Evolutionary conservation across 2,113 vertebrate species (phyloP).

Genomic region (Glareola pratincola): DNA sequence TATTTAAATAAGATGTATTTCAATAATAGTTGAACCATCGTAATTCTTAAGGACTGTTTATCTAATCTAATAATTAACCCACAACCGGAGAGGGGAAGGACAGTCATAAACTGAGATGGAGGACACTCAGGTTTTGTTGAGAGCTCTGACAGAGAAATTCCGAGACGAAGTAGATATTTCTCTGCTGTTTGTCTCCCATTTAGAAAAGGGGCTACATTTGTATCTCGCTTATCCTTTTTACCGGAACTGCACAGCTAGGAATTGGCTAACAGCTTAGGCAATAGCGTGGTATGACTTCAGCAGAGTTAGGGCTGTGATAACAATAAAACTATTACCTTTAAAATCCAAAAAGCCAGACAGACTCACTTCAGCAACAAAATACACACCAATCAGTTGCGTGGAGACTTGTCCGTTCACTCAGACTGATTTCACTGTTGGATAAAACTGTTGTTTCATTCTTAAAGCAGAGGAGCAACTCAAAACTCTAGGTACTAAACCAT

Average conservation of each 20-base stretch:
- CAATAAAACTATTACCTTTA: not conserved
- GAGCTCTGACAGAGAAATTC: not conserved
- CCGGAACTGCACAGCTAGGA: not conserved
- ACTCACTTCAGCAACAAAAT: accelerated
- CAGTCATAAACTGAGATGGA: not conserved
- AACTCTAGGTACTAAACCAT: not conserved
- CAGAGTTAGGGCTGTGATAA: not conserved
- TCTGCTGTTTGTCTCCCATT: not conserved
- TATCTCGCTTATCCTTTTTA: not conserved
- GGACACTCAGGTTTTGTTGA: not conserved
- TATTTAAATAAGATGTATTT: not conserved
- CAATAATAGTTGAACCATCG: not conserved
- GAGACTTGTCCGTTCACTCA: not conserved
- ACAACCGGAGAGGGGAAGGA: not conserved
- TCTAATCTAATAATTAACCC: not conserved
- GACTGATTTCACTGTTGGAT: not conserved
- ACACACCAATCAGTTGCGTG: accelerated
- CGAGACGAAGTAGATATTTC: accelerated
- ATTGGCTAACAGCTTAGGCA: not conserved
- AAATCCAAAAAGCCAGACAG: not conserved
- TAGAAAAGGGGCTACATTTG: not conserved
- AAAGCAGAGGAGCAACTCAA: not conserved
- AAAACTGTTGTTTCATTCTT: not conserved
- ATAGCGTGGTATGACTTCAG: not conserved
- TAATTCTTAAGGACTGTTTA: not conserved